Evolutionary conservation across 1,140 invertebrate genomes (phyloP).

Genomic region (Tyrophagus putrescentiae): DNA sequence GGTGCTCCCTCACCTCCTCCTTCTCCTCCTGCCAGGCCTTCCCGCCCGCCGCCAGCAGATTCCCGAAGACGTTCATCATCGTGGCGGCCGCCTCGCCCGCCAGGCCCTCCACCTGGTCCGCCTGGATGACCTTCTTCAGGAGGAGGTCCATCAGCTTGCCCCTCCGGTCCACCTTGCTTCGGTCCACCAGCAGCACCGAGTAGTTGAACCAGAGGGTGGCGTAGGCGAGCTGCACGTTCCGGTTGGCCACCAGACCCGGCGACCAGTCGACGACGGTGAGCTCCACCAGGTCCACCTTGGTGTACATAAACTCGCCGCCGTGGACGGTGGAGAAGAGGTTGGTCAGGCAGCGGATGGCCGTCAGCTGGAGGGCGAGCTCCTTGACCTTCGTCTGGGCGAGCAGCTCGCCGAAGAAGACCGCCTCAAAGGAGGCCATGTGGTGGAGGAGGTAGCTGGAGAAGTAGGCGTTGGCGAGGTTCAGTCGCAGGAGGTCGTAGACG

Average conservation of each 20-base stretch:
- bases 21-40: no score
- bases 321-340: not conserved
- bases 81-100: no score
- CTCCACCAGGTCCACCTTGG: not conserved
- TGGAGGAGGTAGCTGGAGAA: not conserved
- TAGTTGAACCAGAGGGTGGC: conserved; percentile 6
- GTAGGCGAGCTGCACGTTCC: conserved; percentile 3
- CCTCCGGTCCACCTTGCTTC: no score
- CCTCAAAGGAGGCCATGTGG: not conserved
- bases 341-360: not conserved
- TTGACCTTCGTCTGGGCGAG: not conserved
- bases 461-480: not conserved
- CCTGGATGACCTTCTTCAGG: no score
- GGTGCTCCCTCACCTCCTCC: no score
- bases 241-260: not conserved
- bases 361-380: not conserved
- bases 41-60: no score
- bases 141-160: no score
- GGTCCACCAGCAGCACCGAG: not conserved
- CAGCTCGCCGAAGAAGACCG: not conserved
- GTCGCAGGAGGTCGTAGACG: not conserved
- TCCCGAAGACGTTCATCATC: no score
- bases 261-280: not conserved
- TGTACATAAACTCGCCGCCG: not conserved
- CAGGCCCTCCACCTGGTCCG: no score